These are phyloP conservation scores for Clarias batrachus DNA, from an alignment of 2,113 vertebrate genomes.

Conservation along the genomic window DNA sequence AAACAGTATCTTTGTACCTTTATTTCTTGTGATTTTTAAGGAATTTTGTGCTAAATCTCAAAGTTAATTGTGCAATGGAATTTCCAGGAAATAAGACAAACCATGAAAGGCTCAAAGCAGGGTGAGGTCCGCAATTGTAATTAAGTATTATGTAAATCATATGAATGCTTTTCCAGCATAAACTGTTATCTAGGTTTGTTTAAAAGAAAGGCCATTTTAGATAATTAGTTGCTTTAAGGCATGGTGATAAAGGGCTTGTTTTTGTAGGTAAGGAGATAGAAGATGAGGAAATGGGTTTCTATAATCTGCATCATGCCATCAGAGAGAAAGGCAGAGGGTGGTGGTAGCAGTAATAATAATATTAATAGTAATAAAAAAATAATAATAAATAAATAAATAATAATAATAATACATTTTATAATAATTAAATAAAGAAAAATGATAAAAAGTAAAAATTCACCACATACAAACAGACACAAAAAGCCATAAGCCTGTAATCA, in stretches of 20 bases:
- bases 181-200: neutral
- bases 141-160: neutral
- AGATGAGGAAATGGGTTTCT: constrained; percentile 58
- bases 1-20: neutral
- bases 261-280: constrained; percentile 67
- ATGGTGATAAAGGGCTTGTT: constrained; percentile 46
- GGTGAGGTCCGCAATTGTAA: neutral
- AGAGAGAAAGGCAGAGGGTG: neutral
- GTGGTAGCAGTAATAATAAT: neutral
- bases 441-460: neutral
- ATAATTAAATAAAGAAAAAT: neutral
- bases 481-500: neutral
- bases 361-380: neutral
- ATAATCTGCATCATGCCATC: constrained; percentile 20
- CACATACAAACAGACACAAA: neutral
- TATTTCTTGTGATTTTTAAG: neutral
- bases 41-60: neutral
- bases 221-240: constrained; percentile 66
- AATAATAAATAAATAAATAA: neutral
- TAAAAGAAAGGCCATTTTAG: constrained; percentile 55
- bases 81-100: neutral
- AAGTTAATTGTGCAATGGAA: neutral
- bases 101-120: neutral
- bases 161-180: neutral
- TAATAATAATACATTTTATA: neutral